Conservation (phyloP, 2,113 vertebrate species). For the Taxidea taxus region DNA sequence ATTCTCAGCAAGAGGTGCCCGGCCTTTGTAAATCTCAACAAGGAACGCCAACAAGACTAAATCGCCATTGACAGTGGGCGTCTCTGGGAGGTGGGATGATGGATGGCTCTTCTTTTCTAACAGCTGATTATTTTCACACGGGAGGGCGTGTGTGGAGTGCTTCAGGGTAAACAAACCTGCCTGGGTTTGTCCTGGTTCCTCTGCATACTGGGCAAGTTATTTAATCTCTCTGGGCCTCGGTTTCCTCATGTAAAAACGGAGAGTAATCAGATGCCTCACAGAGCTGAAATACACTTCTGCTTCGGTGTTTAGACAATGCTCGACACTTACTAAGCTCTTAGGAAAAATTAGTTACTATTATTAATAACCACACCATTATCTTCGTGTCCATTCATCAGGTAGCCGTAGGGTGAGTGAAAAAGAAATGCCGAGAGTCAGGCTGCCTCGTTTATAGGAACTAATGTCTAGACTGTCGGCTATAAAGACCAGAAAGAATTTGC, state of each 20-base stretch:
- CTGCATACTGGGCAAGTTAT: not conserved
- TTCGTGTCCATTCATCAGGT: not conserved
- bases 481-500: not conserved
- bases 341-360: not conserved
- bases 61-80: not conserved
- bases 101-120: not conserved
- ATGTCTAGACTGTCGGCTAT: rapidly evolving
- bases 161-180: not conserved
- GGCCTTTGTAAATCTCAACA: not conserved
- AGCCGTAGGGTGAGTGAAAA: not conserved
- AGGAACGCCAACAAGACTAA: not conserved
- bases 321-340: not conserved
- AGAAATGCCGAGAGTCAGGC: not conserved
- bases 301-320: not conserved
- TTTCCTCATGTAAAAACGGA: constrained; percentile 8
- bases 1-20: not conserved
- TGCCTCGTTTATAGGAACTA: not conserved
- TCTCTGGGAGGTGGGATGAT: not conserved
- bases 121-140: not conserved
- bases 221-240: not conserved
- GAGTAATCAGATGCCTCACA: not conserved
- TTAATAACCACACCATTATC: not conserved
- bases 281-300: not conserved
- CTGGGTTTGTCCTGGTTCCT: not conserved
- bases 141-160: not conserved